A percentile compares a stretch with the other conserved stretches of the same genome.
Evolutionary conservation across 2,113 vertebrate genomes (phyloP).

Genomic region (Oreochromis spilurus): DNA sequence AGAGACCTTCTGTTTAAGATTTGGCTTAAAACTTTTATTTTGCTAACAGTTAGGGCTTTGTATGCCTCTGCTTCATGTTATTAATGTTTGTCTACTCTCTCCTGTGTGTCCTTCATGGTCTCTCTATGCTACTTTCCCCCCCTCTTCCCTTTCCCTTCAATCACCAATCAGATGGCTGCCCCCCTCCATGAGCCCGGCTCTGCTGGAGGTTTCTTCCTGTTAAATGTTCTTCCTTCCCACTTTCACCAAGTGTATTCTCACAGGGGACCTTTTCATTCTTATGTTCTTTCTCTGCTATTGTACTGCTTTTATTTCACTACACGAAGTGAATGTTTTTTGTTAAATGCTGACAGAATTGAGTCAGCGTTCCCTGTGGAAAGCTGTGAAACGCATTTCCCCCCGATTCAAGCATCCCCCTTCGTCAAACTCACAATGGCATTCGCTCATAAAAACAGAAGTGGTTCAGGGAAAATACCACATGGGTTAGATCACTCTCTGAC

Average conservation of each 20-base stretch:
- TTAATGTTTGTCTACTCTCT: neutral
- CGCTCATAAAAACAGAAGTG: neutral
- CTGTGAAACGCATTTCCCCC: neutral
- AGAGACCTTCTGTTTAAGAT: neutral
- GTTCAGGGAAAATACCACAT: neutral
- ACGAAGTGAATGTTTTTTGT: neutral
- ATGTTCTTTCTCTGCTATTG: neutral
- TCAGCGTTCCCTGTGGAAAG: neutral
- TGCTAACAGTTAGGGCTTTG: neutral
- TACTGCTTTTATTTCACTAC: neutral
- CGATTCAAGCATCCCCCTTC: neutral
- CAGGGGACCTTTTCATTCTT: neutral
- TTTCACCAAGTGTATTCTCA: neutral
- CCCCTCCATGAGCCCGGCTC: fast-evolving
- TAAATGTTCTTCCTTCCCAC: neutral
- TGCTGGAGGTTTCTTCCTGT: neutral
- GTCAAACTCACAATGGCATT: neutral
- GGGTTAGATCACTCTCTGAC: neutral
- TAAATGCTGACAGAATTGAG: neutral
- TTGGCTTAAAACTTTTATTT: neutral
- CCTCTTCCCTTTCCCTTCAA: neutral
- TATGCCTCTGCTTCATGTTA: neutral
- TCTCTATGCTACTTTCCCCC: neutral
- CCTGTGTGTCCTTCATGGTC: neutral
- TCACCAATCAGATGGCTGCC: neutral